Evolutionary conservation across 2,113 vertebrate genomes (phyloP), one percentile per base, ranked within the genome.

Genomic region (Varanus salvator): DNA sequence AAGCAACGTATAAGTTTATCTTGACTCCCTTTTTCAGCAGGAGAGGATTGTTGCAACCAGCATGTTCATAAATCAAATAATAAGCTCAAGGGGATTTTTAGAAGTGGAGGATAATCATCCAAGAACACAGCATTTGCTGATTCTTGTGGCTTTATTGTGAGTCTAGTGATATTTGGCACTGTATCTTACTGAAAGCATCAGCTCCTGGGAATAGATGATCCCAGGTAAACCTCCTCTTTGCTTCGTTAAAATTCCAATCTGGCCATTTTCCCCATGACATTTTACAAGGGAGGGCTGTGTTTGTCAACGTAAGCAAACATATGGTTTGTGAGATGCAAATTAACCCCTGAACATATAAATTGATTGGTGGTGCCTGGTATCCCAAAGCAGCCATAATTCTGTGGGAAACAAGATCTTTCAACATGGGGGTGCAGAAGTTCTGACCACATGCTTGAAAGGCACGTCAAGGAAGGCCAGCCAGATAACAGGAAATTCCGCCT

Each of bases 1-100:
- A 89, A 68, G 80, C 57, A 89, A 69, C 57, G 34, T 77, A 84
- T 68, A 84, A 68, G 72, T 89, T 89, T 89, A 68, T 52, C 81
- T 68, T 77, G 57, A 34, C 82, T 68, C 77, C 71, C 31, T 50
- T 68, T 84, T 48, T 31, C 19, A 89, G 54, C 44, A 52, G 11
- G 17, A 87, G 9, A 84, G 31, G 31, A 84, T 66, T 68, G 88
- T 68, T 84, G 66, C 29, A 76, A 29, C 87, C 29, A 66, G 72
- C 72, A 77, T 68, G 12, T 29, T 77, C 88, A 84, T 89, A 77
- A 52, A 89, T 84, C 60, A 89, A 84, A 76, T 38, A n/a, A 82
- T 82, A 77, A 89, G 88, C 82, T 77, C 60, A 52, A 77, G 44
- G 57, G 64, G 72, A 54, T 77, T 52, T n/a, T 89, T 89, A 77